Evolutionary conservation across 2,888 invertebrate genomes (phyloP).

Genomic region (Asteroscopus sphinx): DNA sequence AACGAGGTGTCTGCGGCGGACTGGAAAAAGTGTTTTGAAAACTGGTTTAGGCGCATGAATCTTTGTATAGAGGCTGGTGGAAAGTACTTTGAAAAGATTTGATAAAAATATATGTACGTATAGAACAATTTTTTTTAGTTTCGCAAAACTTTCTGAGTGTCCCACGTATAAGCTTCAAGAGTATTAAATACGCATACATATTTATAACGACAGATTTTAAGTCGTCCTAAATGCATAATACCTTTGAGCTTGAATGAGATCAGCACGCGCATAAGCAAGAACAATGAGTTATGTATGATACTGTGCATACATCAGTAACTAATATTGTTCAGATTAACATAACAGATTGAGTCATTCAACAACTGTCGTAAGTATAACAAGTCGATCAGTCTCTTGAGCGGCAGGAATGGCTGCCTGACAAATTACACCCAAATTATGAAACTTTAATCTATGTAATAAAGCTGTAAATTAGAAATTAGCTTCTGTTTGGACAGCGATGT

Average conservation of each 20-base stretch:
- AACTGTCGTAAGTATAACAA: slow-evolving; percentile 62
- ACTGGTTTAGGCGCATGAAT: too few relatives aligned
- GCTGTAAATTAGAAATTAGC: slow-evolving; percentile 12
- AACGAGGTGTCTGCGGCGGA: too few relatives aligned
- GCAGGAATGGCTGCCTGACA: slow-evolving; percentile 48
- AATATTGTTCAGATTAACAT: slow-evolving; percentile 66
- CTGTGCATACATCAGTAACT: slow-evolving; percentile 63
- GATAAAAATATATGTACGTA: too few relatives aligned
- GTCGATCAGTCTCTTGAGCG: slow-evolving; percentile 60
- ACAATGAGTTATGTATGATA: slow-evolving; percentile 71
- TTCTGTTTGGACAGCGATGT: slow-evolving; percentile 14
- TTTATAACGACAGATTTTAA: slow-evolving; percentile 75
- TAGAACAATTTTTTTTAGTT: too few relatives aligned
- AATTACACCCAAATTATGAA: slow-evolving; percentile 54
- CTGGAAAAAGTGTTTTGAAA: too few relatives aligned
- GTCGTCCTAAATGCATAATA: slow-evolving; percentile 76
- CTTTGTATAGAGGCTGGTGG: too few relatives aligned
- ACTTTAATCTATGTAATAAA: slow-evolving; percentile 30
- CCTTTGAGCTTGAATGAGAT: slow-evolving; percentile 70
- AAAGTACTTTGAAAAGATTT: too few relatives aligned
- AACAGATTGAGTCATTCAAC: slow-evolving; percentile 71
- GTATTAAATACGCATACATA: slow-evolving; percentile 67
- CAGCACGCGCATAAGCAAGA: slow-evolving; percentile 69
- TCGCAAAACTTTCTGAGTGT: too few relatives aligned
- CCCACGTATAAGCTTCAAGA: slow-evolving; percentile 61